phyloP scores from a whole-genome alignment of 2,113 vertebrate genomes.

The Gopherus flavomarginatus region DNA sequence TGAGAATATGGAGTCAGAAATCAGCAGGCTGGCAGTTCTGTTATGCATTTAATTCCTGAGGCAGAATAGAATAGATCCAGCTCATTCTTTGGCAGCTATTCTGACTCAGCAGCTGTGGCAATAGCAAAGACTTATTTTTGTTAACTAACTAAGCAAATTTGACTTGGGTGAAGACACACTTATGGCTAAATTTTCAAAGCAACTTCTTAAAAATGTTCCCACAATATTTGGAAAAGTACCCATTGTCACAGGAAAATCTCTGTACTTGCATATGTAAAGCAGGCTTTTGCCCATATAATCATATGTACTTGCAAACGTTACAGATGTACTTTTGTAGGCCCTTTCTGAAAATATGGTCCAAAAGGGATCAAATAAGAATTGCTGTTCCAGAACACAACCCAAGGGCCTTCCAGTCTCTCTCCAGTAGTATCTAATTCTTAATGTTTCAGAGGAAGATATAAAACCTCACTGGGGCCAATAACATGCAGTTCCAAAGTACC shows the following conservation, averaged over 20 bases:
- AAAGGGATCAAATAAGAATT: background rate
- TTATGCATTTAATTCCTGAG: slow-evolving; percentile 3
- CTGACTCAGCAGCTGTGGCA: slow-evolving; percentile 16
- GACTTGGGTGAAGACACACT: slow-evolving; percentile 47
- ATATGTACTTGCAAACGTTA: background rate
- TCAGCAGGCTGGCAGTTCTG: background rate
- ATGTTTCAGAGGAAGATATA: background rate
- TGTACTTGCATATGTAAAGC: slow-evolving; percentile 32
- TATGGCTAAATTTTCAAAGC: slow-evolving; percentile 48
- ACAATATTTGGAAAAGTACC: slow-evolving; percentile 45
- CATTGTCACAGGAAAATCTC: slow-evolving; percentile 24
- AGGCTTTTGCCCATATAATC: background rate
- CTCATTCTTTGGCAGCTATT: slow-evolving; percentile 21
- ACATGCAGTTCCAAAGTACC: background rate
- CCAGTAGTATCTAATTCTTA: background rate
- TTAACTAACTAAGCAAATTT: slow-evolving; percentile 45
- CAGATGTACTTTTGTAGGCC: background rate
- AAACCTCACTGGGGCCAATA: background rate
- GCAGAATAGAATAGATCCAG: background rate
- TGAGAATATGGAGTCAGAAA: background rate
- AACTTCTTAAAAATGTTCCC: slow-evolving; percentile 43
- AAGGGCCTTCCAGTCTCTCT: background rate
- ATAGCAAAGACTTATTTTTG: slow-evolving; percentile 50
- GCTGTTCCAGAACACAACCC: background rate
- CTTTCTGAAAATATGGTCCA: background rate